These are phyloP conservation scores for Felis chaus DNA, from an alignment of 2,113 vertebrate genomes.

Conservation along the genomic window DNA sequence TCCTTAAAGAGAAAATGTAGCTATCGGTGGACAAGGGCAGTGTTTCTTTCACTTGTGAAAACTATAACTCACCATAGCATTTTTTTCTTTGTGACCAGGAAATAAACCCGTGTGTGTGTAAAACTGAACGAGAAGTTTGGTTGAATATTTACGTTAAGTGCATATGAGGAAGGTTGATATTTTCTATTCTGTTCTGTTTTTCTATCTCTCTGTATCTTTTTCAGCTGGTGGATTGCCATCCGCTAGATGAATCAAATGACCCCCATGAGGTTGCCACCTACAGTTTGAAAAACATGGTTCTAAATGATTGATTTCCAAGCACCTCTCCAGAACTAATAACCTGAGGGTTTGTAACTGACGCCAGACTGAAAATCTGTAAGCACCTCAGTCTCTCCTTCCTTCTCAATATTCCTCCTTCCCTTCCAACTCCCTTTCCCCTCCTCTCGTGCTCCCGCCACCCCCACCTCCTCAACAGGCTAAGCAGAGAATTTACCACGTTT, in stretches of 20 bases:
- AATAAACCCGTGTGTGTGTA: neutral
- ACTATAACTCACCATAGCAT: neutral
- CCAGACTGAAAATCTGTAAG: neutral
- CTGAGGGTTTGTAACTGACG: neutral
- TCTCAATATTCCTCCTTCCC: neutral
- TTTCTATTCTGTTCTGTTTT: neutral
- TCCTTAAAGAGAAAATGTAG: slow-evolving; percentile 23
- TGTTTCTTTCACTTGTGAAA: neutral
- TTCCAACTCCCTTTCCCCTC: neutral
- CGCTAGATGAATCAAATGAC: neutral
- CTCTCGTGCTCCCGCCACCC: fast-evolving
- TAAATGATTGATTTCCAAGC: neutral
- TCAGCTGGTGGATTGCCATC: neutral
- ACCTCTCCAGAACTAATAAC: neutral
- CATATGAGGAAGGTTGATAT: neutral
- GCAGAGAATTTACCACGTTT: neutral
- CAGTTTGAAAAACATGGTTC: neutral
- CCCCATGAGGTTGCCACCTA: neutral
- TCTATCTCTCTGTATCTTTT: neutral
- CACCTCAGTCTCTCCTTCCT: neutral
- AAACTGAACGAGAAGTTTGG: neutral
- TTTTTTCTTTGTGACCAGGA: neutral
- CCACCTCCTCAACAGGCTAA: neutral
- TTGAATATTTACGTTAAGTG: neutral
- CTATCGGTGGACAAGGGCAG: neutral